These are phyloP conservation scores for Sebastes fasciatus DNA, from an alignment of 2,113 vertebrate species.

Conservation along the genomic window DNA sequence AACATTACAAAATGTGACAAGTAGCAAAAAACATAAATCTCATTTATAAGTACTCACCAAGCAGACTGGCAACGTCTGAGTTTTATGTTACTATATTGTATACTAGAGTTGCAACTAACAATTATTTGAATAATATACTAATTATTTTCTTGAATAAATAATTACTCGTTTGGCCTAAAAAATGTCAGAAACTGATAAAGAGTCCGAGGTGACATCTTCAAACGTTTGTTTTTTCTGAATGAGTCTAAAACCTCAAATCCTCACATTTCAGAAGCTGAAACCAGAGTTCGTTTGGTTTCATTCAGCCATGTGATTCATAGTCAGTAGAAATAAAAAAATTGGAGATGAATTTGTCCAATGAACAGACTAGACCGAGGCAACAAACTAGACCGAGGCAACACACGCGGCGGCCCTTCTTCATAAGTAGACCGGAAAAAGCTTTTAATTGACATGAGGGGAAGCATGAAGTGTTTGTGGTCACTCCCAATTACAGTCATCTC, in stretches of 20 bases:
- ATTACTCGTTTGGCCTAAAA: not conserved
- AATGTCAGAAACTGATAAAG: not conserved
- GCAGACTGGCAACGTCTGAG: not conserved
- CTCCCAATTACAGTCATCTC: slow-evolving; percentile 56
- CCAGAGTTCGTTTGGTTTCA: too few species aligned
- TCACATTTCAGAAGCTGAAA: too few species aligned
- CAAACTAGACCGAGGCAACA: not conserved
- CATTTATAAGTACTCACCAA: not conserved
- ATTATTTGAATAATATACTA: not conserved
- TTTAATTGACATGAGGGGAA: slow-evolving; percentile 60
- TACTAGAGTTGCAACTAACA: not conserved
- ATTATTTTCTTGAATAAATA: not conserved
- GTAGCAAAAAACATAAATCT: not conserved
- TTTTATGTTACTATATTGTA: not conserved
- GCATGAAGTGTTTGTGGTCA: slow-evolving; percentile 59
- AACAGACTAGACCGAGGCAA: not conserved
- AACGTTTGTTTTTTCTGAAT: too few species aligned
- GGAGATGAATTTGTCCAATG: not conserved
- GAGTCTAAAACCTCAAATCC: too few species aligned
- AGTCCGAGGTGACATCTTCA: too few species aligned
- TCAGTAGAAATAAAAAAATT: not conserved
- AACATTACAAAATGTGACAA: not conserved
- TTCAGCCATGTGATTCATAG: not conserved
- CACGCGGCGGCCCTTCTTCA: not conserved
- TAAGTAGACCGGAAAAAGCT: slow-evolving; percentile 30